A percentile compares a stretch with the other conserved stretches of the same genome.
Evolutionary conservation across 2,797 vertebrate genomes (phyloP).

Genomic region (Microctenopoma lineatum): DNA sequence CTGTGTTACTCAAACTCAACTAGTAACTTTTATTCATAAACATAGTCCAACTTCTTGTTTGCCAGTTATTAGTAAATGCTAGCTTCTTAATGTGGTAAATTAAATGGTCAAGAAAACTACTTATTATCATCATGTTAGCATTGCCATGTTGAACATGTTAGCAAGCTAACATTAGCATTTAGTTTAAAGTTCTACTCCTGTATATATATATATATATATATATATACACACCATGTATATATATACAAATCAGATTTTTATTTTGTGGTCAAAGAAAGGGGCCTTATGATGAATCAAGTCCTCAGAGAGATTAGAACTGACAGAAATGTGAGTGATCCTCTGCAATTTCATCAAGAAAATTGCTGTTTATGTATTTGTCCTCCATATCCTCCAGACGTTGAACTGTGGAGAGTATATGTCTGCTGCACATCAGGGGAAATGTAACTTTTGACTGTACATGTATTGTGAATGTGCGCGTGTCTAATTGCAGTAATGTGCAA

Average conservation of each 20-base stretch:
- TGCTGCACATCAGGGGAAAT: conserved; percentile 8
- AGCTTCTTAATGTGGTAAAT: too few relatives aligned
- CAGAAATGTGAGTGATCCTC: conserved; percentile 11
- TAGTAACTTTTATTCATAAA: too few relatives aligned
- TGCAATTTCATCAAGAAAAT: conserved; percentile 44
- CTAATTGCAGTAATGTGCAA: conserved; percentile 35
- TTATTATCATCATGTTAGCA: not conserved
- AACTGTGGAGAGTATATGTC: not conserved
- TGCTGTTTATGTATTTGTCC: conserved; percentile 27
- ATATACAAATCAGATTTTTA: not conserved
- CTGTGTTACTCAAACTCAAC: too few relatives aligned
- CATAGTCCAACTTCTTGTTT: too few relatives aligned
- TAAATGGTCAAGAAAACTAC: too few relatives aligned
- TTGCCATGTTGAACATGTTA: too few relatives aligned
- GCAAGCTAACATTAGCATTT: too few relatives aligned
- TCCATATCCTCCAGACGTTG: conserved; percentile 13
- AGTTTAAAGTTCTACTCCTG: too few relatives aligned
- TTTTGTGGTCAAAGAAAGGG: conserved; percentile 8
- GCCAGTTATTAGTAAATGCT: too few relatives aligned
- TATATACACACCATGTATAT: not conserved
- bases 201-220: too few relatives aligned
- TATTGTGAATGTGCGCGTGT: conserved; percentile 14
- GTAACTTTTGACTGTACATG: conserved; percentile 25
- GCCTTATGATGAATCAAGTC: conserved; percentile 4
- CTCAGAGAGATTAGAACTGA: not conserved